Conservation (phyloP, 2,888 invertebrate species). For the Sesia bembeciformis region DNA sequence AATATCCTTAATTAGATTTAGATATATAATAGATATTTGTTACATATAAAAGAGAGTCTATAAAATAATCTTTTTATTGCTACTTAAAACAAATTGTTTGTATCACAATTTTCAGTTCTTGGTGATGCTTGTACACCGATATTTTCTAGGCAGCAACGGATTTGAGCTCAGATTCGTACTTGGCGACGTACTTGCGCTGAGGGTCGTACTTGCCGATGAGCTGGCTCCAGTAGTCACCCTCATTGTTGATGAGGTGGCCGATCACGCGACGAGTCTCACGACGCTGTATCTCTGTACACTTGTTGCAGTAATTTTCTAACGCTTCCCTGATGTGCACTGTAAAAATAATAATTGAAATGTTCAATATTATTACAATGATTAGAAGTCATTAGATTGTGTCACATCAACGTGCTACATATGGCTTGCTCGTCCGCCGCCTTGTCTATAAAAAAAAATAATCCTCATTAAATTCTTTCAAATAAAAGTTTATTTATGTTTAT, state of each 20-base stretch:
- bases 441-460: too few relatives aligned
- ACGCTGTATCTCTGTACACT: constrained; percentile 16
- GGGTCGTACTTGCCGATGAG: constrained; percentile 33
- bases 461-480: too few relatives aligned
- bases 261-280: constrained; percentile 12
- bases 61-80: neutral
- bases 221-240: constrained; percentile 27
- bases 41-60: too few relatives aligned
- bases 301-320: constrained; percentile 13
- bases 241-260: constrained; percentile 15
- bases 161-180: constrained; percentile 34
- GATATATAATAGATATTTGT: too few relatives aligned
- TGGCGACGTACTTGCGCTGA: constrained; percentile 21
- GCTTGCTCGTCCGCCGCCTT: too few relatives aligned
- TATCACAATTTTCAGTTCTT: neutral
- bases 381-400: too few relatives aligned
- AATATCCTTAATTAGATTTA: too few relatives aligned
- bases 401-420: too few relatives aligned
- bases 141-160: neutral
- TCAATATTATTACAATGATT: too few relatives aligned
- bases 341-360: neutral
- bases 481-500: too few relatives aligned
- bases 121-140: neutral
- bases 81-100: neutral
- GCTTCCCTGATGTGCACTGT: constrained; percentile 17